Conservation (phyloP, 2,888 invertebrate species). For the Polyommatus iphigenia region DNA sequence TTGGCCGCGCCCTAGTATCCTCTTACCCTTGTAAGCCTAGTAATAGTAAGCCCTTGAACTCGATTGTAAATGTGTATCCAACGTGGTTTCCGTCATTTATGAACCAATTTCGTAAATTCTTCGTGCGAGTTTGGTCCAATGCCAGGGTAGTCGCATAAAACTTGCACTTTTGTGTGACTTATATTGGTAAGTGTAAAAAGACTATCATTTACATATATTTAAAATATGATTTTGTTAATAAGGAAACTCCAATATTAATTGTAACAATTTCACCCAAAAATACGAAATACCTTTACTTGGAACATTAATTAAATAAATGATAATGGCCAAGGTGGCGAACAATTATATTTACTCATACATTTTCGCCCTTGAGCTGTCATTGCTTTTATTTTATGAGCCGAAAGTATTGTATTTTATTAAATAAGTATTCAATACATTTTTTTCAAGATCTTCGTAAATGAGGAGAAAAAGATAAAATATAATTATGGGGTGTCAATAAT, state of each 20-base stretch:
- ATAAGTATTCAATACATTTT: too few relatives aligned
- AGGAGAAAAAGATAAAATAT: not conserved
- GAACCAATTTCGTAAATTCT: slow-evolving; percentile 4
- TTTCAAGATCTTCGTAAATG: too few relatives aligned
- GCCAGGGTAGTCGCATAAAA: not conserved
- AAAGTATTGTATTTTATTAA: too few relatives aligned
- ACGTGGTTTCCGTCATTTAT: not conserved
- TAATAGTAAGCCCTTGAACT: slow-evolving; percentile 1
- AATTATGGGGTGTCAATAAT: not conserved
- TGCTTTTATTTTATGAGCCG: not conserved
- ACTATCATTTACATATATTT: too few relatives aligned
- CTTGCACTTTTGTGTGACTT: not conserved
- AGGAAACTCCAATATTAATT: too few relatives aligned
- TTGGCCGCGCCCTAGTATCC: not conserved
- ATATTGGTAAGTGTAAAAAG: not conserved
- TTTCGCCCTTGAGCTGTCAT: not conserved
- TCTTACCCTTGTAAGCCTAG: not conserved
- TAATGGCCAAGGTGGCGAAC: not conserved
- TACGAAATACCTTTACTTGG: not conserved
- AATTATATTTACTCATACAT: not conserved
- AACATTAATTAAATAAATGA: not conserved
- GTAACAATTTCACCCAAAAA: too few relatives aligned
- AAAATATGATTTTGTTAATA: too few relatives aligned
- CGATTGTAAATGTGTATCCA: slow-evolving; percentile 1
- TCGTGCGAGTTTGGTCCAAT: not conserved